A percentile compares a stretch with the other conserved stretches of the same genome.
Conservation (phyloP, 2,888 invertebrate genomes). For the Steromphala cineraria region DNA sequence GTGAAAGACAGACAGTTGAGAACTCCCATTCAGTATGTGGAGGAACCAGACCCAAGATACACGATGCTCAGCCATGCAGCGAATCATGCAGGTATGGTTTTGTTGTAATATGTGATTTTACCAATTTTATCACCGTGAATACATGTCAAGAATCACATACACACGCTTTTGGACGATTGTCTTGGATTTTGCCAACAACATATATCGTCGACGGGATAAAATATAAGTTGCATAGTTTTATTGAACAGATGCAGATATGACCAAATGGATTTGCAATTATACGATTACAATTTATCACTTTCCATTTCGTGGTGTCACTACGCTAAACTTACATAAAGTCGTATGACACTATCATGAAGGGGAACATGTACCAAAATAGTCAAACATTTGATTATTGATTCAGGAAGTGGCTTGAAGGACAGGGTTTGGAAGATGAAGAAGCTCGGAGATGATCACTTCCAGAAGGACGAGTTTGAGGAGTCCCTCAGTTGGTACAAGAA, state of each 20-base stretch:
- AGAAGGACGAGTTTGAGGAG: constrained; percentile 29
- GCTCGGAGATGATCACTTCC: constrained; percentile 43
- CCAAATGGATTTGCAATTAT: too few relatives aligned
- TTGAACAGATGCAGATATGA: too few relatives aligned
- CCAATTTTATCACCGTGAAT: background rate
- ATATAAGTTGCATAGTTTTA: too few relatives aligned
- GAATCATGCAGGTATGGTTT: constrained; percentile 29
- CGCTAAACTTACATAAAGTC: too few relatives aligned
- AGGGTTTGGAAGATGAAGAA: constrained; percentile 39
- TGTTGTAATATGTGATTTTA: background rate
- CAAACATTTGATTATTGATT: too few relatives aligned
- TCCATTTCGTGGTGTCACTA: too few relatives aligned
- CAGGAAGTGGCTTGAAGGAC: constrained; percentile 40
- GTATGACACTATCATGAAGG: too few relatives aligned
- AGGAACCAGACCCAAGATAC: constrained; percentile 32
- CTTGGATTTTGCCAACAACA: too few relatives aligned
- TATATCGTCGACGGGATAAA: too few relatives aligned
- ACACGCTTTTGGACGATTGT: too few relatives aligned
- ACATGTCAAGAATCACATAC: background rate
- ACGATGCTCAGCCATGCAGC: constrained; percentile 20
- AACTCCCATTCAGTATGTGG: constrained; percentile 42
- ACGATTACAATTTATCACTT: too few relatives aligned
- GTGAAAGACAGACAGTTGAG: constrained; percentile 35
- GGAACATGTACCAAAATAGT: too few relatives aligned
- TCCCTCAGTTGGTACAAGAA: constrained; percentile 45